Conservation (phyloP, 2,888 invertebrate species). For the Drosophila tripunctata region DNA sequence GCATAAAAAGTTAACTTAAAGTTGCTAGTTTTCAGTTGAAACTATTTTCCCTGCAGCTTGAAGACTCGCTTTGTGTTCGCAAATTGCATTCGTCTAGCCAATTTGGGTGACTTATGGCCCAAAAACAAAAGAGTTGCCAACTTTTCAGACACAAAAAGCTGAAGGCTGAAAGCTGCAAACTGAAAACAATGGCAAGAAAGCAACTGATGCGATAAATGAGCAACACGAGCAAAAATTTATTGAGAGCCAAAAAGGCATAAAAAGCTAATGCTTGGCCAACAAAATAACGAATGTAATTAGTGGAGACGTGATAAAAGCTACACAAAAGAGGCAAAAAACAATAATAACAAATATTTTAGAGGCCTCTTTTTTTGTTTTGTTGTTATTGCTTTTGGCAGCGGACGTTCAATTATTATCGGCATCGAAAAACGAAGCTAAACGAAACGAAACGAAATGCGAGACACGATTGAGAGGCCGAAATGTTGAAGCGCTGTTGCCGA, state of each 20-base stretch:
- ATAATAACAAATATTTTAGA: constrained; percentile 35
- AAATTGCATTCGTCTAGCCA: constrained; percentile 43
- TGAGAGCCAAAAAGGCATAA: constrained; percentile 17
- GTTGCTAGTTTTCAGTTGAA: neutral
- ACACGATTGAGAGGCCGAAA: constrained; percentile 34
- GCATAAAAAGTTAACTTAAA: constrained; percentile 6
- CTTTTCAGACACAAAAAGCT: constrained; percentile 50
- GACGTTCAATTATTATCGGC: constrained; percentile 68
- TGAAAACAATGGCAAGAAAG: constrained; percentile 53
- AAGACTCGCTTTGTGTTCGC: constrained; percentile 6
- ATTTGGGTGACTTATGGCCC: constrained; percentile 43
- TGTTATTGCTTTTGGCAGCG: constrained; percentile 42
- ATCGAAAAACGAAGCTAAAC: constrained; percentile 46
- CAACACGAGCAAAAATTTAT: constrained; percentile 28
- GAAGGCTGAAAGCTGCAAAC: constrained; percentile 5
- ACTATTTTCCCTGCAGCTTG: neutral
- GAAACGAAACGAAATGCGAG: constrained; percentile 12
- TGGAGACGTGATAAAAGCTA: constrained; percentile 51
- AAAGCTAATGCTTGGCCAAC: constrained; percentile 18
- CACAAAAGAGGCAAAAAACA: constrained; percentile 18
- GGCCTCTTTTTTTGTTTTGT: constrained; percentile 52
- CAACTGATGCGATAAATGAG: constrained; percentile 55
- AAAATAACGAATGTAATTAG: constrained; percentile 58
- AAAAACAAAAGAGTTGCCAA: constrained; percentile 45
- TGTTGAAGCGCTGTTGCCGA: constrained; percentile 55